A percentile compares a stretch with the other conserved stretches of the same genome.
These are phyloP conservation scores for Tenthredo amoena DNA, from an alignment of 2,888 invertebrate species.

Conservation along the genomic window DNA sequence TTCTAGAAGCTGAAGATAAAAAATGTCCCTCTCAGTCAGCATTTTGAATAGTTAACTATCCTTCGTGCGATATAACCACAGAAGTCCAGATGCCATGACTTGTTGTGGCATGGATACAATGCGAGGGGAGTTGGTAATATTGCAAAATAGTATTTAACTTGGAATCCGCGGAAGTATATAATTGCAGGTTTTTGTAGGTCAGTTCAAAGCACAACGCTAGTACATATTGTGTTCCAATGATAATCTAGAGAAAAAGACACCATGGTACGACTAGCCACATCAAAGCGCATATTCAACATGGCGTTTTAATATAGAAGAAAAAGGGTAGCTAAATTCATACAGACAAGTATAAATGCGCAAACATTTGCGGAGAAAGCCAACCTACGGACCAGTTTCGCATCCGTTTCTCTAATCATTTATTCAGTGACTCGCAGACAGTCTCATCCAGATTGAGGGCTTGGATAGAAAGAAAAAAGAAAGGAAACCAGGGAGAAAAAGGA, in stretches of 20 bases:
- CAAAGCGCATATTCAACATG: neutral
- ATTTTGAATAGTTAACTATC: too few relatives aligned
- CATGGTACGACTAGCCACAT: neutral
- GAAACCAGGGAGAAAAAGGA: neutral
- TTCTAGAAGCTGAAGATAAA: neutral
- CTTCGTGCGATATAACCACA: too few relatives aligned
- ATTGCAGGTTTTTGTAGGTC: neutral
- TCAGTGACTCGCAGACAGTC: neutral
- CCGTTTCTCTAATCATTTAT: neutral
- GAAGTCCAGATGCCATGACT: too few relatives aligned
- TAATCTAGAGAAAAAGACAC: neutral
- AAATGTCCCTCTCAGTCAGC: too few relatives aligned
- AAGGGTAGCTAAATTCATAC: neutral
- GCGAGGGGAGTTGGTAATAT: neutral
- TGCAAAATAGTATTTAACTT: neutral
- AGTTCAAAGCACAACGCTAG: neutral
- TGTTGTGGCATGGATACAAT: too few relatives aligned
- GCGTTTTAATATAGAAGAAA: neutral
- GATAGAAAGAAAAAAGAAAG: neutral
- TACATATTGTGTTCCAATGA: neutral
- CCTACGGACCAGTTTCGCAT: constrained; percentile 22
- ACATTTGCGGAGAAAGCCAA: neutral
- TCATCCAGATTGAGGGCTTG: neutral
- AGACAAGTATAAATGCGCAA: neutral
- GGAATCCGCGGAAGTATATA: neutral